Percentiles rank a stretch among this genome's conserved stretches.
Conservation (phyloP, 1,140 invertebrate species). For the Saccostrea cuccullata region DNA sequence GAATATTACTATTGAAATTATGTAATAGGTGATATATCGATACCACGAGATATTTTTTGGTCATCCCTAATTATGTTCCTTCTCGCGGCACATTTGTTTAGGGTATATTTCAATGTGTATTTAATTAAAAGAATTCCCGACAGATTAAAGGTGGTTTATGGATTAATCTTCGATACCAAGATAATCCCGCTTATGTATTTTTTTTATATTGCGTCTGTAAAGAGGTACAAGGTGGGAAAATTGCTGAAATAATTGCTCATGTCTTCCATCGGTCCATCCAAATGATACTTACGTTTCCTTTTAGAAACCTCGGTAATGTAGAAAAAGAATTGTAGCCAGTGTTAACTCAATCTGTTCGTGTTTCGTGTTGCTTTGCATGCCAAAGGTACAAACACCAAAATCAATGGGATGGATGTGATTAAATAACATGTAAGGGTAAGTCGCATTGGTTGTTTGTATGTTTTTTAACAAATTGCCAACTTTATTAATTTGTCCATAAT, state of each 20-base stretch:
- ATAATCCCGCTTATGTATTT: slow-evolving; percentile 33
- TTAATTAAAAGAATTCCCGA: slow-evolving; percentile 12
- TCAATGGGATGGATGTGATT: slow-evolving; percentile 37
- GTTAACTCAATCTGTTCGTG: slow-evolving; percentile 22
- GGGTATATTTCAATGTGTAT: neutral
- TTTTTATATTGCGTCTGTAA: slow-evolving; percentile 5
- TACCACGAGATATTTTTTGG: no score
- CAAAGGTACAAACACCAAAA: slow-evolving; percentile 30
- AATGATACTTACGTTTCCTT: neutral
- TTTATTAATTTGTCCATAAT: slow-evolving; percentile 13
- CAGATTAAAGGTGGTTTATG: slow-evolving; percentile 6
- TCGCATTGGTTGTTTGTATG: slow-evolving; percentile 11
- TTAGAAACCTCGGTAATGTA: neutral
- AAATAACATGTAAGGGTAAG: slow-evolving; percentile 27
- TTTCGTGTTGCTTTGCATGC: slow-evolving; percentile 23
- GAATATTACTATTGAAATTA: no score
- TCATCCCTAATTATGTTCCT: neutral
- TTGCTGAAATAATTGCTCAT: neutral
- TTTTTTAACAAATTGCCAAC: slow-evolving; percentile 32
- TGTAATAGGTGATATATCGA: no score
- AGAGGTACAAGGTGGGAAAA: neutral
- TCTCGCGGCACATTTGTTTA: neutral
- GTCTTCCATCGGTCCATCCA: neutral
- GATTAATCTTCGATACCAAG: slow-evolving; percentile 23
- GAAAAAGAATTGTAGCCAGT: slow-evolving; percentile 6